Percentiles rank a stretch among this genome's conserved stretches.
phyloP scores from a whole-genome alignment of 2,797 vertebrate genomes.

The Peromyscus nudipes region DNA sequence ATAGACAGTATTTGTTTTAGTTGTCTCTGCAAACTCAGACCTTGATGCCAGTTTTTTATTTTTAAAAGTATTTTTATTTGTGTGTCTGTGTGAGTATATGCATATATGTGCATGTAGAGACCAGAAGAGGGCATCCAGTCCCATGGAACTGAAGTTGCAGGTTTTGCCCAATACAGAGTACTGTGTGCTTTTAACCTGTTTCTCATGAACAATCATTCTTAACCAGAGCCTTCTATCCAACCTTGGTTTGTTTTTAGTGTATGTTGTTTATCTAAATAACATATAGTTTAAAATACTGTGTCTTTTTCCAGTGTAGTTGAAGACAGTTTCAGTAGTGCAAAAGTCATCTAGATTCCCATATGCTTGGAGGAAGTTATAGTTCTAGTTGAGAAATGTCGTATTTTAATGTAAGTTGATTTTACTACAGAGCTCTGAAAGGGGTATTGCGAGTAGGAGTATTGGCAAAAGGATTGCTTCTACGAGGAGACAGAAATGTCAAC shows the following conservation, averaged over 20 bases:
- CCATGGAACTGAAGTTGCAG: not conserved
- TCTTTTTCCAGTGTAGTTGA: conserved; percentile 32
- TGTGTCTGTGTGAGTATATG: not conserved
- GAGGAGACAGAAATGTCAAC: conserved; percentile 96
- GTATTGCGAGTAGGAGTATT: conserved; percentile 98
- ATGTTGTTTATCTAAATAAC: conserved; percentile 33
- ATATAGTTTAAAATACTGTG: conserved; percentile 62
- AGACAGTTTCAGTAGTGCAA: conserved; percentile 33
- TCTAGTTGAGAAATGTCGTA: conserved; percentile 58
- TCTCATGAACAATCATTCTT: not conserved
- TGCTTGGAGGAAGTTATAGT: conserved; percentile 36
- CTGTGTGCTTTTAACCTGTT: not conserved
- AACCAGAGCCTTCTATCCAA: not conserved
- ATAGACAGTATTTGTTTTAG: not conserved
- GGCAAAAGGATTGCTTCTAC: conserved; percentile 98
- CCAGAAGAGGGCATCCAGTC: not conserved
- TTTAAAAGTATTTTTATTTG: not conserved
- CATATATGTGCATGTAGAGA: not conserved
- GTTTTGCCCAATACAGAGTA: not conserved
- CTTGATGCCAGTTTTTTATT: not conserved
- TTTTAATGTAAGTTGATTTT: conserved; percentile 78
- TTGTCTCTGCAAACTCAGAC: not conserved
- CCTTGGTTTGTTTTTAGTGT: conserved; percentile 19
- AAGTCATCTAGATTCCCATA: conserved; percentile 47
- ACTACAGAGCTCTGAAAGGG: conserved; percentile 94